phyloP scores from a whole-genome alignment of 2,888 invertebrate genomes.

The Lithophane leautieri region DNA sequence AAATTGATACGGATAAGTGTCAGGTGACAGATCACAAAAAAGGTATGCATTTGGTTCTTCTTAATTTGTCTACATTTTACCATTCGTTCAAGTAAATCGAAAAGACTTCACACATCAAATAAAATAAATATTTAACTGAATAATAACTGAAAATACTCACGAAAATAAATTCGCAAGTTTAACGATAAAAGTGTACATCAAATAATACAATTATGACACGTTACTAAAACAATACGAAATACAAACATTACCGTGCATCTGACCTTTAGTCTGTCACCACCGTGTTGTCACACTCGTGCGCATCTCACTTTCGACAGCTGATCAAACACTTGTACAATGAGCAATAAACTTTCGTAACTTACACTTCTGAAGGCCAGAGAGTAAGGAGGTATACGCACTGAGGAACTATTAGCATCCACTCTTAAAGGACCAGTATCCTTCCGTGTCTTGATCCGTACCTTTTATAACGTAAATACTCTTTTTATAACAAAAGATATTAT shows the following conservation, averaged over 20 bases:
- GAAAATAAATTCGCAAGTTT: constrained; percentile 15
- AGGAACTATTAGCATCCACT: neutral
- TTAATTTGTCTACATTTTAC: too few species aligned
- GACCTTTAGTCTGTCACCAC: constrained; percentile 59
- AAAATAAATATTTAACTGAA: neutral
- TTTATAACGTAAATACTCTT: neutral
- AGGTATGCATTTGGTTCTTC: neutral
- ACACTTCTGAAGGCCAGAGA: constrained; percentile 24
- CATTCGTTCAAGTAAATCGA: neutral
- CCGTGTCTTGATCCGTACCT: neutral
- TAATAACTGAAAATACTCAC: neutral
- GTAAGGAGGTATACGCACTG: neutral
- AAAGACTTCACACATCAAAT: neutral
- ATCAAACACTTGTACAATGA: constrained; percentile 71
- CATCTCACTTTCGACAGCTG: constrained; percentile 73
- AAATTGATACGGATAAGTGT: neutral
- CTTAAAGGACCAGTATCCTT: neutral
- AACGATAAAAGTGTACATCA: constrained; percentile 24
- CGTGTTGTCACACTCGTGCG: constrained; percentile 60
- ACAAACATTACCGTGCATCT: constrained; percentile 50
- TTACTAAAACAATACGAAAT: constrained; percentile 51
- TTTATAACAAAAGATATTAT: neutral
- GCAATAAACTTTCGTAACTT: constrained; percentile 54
- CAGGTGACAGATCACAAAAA: neutral
- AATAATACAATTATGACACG: constrained; percentile 30